phyloP scores from a whole-genome alignment of 2,888 invertebrate genomes.

The Thumatha senex region DNA sequence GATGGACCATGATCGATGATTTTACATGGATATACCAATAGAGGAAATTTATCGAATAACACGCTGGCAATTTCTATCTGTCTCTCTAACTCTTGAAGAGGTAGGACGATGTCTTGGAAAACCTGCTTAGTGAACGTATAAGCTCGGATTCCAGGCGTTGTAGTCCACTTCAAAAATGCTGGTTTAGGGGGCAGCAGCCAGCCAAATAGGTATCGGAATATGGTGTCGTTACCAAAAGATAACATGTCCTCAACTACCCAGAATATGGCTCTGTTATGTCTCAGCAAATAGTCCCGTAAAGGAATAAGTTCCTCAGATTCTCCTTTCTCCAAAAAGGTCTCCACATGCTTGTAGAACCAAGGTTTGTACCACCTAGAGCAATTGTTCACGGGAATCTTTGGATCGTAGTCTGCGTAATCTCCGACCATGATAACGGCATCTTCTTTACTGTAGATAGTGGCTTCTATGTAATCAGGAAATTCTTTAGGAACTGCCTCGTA shows the following conservation, averaged over 20 bases:
- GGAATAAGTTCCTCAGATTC: constrained; percentile 85
- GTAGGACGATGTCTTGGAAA: constrained; percentile 88
- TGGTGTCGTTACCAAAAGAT: constrained; percentile 86
- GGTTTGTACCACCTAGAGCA: constrained; percentile 87
- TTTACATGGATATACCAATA: constrained; percentile 87
- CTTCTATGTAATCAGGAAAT: constrained; percentile 86
- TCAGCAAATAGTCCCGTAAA: constrained; percentile 84
- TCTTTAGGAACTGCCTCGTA: constrained; percentile 65
- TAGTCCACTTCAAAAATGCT: constrained; percentile 88
- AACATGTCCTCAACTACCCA: constrained; percentile 90
- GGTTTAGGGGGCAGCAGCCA: constrained; percentile 88
- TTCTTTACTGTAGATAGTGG: constrained; percentile 85
- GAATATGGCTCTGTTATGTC: constrained; percentile 87
- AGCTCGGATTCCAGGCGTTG: constrained; percentile 86
- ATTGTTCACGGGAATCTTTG: constrained; percentile 76
- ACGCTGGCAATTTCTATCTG: constrained; percentile 84
- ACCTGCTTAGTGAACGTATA: constrained; percentile 89
- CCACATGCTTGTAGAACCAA: constrained; percentile 88
- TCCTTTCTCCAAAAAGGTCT: constrained; percentile 79
- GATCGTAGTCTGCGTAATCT: constrained; percentile 84
- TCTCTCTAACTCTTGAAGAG: constrained; percentile 85
- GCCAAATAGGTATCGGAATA: constrained; percentile 85
- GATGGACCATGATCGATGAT: constrained; percentile 85
- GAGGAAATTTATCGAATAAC: constrained; percentile 86
- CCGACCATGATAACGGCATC: constrained; percentile 87